Conservation (phyloP, 1,140 invertebrate genomes). For the Sesamia nonagrioides region DNA sequence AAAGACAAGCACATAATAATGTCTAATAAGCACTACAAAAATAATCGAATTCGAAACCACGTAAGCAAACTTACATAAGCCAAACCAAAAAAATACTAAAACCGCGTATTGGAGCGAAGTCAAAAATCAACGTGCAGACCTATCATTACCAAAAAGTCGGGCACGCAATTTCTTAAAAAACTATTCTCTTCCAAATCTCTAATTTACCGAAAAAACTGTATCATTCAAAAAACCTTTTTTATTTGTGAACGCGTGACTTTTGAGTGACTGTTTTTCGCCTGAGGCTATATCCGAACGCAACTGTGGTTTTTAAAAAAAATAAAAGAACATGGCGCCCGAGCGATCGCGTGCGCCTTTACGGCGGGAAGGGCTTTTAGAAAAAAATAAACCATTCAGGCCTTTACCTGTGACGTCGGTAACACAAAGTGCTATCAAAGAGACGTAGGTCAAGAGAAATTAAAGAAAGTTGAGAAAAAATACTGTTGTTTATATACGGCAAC, state of each 20-base stretch:
- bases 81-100: constrained; percentile 20
- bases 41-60: constrained; percentile 6
- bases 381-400: constrained; percentile 43
- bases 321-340: constrained; percentile 54
- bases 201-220: constrained; percentile 69
- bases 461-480: constrained; percentile 33
- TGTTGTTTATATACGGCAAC: neutral
- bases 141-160: constrained; percentile 59
- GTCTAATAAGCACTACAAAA: neutral
- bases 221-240: constrained; percentile 61
- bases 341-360: constrained; percentile 53
- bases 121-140: constrained; percentile 55
- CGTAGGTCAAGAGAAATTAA: constrained; percentile 42
- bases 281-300: constrained; percentile 58
- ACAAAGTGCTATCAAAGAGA: constrained; percentile 50
- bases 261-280: constrained; percentile 66
- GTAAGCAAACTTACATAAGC: constrained; percentile 10
- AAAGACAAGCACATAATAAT: constrained; percentile 1
- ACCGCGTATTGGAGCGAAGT: constrained; percentile 32
- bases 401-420: constrained; percentile 49
- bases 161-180: constrained; percentile 67
- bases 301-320: constrained; percentile 57
- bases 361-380: constrained; percentile 48
- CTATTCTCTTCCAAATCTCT: constrained; percentile 60
- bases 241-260: constrained; percentile 62